phyloP scores from a whole-genome alignment of 2,888 invertebrate species.

The Acanthosoma haemorrhoidale region DNA sequence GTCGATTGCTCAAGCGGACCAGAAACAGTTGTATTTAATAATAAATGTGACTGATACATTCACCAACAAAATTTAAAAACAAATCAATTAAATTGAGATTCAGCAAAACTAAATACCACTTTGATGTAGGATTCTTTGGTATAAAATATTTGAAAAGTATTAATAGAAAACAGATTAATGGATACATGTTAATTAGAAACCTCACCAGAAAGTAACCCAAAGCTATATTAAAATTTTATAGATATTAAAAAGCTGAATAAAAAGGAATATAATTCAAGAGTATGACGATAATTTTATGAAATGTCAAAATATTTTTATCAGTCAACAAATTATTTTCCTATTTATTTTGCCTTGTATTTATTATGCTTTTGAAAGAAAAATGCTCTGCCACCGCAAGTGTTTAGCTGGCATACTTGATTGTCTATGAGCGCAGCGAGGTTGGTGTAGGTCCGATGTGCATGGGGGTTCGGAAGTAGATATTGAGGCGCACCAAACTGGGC shows the following conservation, averaged over 20 bases:
- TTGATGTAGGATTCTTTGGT: too few relatives aligned
- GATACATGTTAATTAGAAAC: background rate
- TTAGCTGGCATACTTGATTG: slow-evolving; percentile 40
- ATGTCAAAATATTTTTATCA: background rate
- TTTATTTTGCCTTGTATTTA: background rate
- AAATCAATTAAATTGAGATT: too few relatives aligned
- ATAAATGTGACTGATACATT: too few relatives aligned
- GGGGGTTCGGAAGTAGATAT: slow-evolving; percentile 46
- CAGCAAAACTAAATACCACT: too few relatives aligned
- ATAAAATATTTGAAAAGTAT: background rate
- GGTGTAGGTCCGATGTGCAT: slow-evolving; percentile 65
- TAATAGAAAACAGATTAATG: background rate
- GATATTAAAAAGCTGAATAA: background rate
- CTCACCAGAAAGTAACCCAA: slow-evolving; percentile 6
- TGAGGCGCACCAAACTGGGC: slow-evolving; percentile 42
- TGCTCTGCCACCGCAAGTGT: background rate
- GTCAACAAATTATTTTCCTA: background rate
- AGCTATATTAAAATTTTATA: background rate
- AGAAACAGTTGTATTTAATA: too few relatives aligned
- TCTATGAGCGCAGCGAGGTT: slow-evolving; percentile 59
- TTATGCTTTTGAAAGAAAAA: background rate
- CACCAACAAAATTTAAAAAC: too few relatives aligned
- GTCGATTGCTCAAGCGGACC: too few relatives aligned
- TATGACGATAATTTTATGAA: background rate
- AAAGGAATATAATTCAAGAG: background rate